phyloP scores from a whole-genome alignment of 2,888 invertebrate species.

The Chalcosyrphus nemorum region DNA sequence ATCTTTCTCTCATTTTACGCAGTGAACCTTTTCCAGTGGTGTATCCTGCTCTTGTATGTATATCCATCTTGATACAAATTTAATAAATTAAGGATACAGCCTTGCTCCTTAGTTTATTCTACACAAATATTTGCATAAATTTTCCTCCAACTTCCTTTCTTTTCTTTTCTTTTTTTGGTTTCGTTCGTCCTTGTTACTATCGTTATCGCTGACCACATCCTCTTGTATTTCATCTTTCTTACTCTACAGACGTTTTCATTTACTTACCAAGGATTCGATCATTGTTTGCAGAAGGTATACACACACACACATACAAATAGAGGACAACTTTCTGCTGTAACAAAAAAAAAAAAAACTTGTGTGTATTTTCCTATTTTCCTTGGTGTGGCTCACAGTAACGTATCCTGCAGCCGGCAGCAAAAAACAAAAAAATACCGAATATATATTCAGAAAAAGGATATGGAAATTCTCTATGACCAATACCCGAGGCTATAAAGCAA shows the following conservation, averaged over 20 bases:
- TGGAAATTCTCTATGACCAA: slow-evolving; percentile 69
- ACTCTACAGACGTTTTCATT: slow-evolving; percentile 54
- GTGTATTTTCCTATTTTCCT: no score
- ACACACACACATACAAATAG: background rate
- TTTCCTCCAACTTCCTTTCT: slow-evolving; percentile 27
- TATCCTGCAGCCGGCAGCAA: slow-evolving; percentile 47
- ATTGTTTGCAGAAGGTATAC: slow-evolving; percentile 65
- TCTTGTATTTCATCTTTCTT: slow-evolving; percentile 50
- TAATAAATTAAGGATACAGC: slow-evolving; percentile 65
- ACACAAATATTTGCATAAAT: slow-evolving; percentile 68
- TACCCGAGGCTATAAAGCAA: slow-evolving; percentile 70
- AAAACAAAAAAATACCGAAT: slow-evolving; percentile 7
- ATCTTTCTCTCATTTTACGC: slow-evolving; percentile 50
- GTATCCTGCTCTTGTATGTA: slow-evolving; percentile 1
- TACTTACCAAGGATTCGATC: slow-evolving; percentile 66
- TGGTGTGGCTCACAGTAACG: slow-evolving; percentile 41
- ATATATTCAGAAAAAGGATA: slow-evolving; percentile 23
- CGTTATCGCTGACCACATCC: slow-evolving; percentile 64
- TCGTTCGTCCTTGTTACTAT: background rate
- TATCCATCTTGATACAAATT: slow-evolving; percentile 68
- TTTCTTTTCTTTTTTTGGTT: background rate
- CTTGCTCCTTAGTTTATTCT: slow-evolving; percentile 39
- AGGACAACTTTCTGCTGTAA: slow-evolving; percentile 45
- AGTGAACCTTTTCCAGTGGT: slow-evolving; percentile 39
- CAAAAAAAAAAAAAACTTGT: slow-evolving; percentile 51